Percentiles rank a stretch among this genome's conserved stretches.
Evolutionary conservation across 2,888 invertebrate species (phyloP).

Genomic region (Xestia c-nigrum): DNA sequence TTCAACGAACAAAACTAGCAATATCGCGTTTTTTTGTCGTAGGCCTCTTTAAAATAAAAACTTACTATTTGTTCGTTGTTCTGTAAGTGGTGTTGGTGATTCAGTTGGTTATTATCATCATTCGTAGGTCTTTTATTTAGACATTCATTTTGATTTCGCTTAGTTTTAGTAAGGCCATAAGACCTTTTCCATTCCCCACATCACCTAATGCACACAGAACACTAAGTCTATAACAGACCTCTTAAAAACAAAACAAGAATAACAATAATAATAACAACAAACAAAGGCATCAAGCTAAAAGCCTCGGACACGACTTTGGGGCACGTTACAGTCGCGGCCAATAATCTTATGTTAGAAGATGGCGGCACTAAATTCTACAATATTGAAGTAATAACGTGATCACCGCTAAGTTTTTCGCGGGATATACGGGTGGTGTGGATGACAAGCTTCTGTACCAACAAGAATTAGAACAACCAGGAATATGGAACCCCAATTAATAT

Average conservation of each 20-base stretch:
- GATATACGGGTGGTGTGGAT: constrained; percentile 46
- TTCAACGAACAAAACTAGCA: too few species aligned
- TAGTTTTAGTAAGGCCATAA: not conserved
- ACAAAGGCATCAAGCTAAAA: constrained; percentile 57
- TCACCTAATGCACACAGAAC: constrained; percentile 23
- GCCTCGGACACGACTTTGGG: constrained; percentile 37
- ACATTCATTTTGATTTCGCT: not conserved
- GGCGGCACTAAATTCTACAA: constrained; percentile 68
- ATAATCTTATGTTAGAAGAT: constrained; percentile 67
- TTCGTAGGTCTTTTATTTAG: not conserved
- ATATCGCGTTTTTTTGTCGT: too few species aligned
- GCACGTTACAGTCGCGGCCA: constrained; percentile 41
- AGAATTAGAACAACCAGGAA: not conserved
- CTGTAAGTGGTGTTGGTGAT: not conserved
- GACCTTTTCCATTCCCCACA: not conserved
- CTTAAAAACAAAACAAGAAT: constrained; percentile 34
- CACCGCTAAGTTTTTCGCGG: constrained; percentile 57
- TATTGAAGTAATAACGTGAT: constrained; percentile 71
- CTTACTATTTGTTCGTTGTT: not conserved
- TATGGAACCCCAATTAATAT: not conserved
- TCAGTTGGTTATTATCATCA: not conserved
- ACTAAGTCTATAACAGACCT: constrained; percentile 22
- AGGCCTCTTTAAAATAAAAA: not conserved
- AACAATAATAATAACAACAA: constrained; percentile 57
- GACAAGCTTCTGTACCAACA: constrained; percentile 1